Base-by-base conservation (phyloP, 1,140 invertebrate species). In the Ylistrum balloti region DNA sequence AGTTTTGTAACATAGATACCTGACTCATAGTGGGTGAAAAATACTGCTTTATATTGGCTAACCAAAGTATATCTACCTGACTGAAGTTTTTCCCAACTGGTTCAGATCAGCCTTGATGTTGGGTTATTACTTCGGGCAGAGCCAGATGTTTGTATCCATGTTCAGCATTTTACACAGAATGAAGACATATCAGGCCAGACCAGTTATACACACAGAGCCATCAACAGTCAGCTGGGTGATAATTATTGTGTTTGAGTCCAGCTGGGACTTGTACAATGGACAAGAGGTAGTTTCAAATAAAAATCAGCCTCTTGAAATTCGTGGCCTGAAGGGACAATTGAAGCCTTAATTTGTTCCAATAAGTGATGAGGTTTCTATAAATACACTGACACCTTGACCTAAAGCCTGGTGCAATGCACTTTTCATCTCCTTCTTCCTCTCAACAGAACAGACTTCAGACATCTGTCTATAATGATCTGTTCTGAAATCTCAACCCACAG, bases 251-350 rank as follows among this genome's bases (percentile, higher is more conserved):
- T 74, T n/a, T 1, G 28, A 5, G 22, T 28, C 56, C 56, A 74
- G 56, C 56, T 74, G 56, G 17, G 56, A 28, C 56, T 74, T n/a
- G 56, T n/a, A 74, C 56, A 74, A 74, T 74, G 56, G 56, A 74
- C 56, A 28, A 74, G n/a, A 28, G 56, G 56, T 1, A 3, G 11
- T 74, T 74, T 74, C 56, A 74, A 74, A 74, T 74, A n/a, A 74
- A 74, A 74, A 74, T 74, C n/a, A 74, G 9, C 56, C n/a, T 74
- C 56, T 74, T 28, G n/a, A 74, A 28, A 74, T 74, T 74, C 22
- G 28, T 74, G 56, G n/a, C 56, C n/a, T 74, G n/a, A 28, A 0
- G 2, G 2, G 56, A 74, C 56, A 74, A 74, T 28, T 1, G 56
- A 74, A n/a, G 56, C 17, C n/a, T 28, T 74, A n/a, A 74, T 74